Evolutionary conservation across 2,113 vertebrate species (phyloP), one percentile per base, ranked within the genome.

Genomic region (Lynx canadensis): DNA sequence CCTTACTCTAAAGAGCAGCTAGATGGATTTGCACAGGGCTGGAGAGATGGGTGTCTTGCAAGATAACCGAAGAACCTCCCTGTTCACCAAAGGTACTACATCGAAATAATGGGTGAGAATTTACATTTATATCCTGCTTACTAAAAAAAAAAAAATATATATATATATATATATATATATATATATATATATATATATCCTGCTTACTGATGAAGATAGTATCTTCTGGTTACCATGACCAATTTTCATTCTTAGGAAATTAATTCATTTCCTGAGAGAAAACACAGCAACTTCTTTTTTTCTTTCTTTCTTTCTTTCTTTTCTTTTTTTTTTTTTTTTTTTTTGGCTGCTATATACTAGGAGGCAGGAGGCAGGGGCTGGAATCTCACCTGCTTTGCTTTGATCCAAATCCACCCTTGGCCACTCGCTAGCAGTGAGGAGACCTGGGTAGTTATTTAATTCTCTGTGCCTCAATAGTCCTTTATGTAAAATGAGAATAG

Each of bases 231-330:
- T 65, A 65, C 9, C 57, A 48, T 38, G 89, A 76, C 36, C 55
- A 65, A 33, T 38, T 69, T 74, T 55, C 29, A 60, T 45, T 71
- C 68, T 90, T 96, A 57, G 81, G 41, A 95, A 93, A 65, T 50
- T 33, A 38, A 74, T 81, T 93, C 15, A 87, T 82, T 96, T 94
- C 31, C 50, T 71, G 33, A 91, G 81, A 60, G 71, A 89, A 82
- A 25, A 90, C 66, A 66, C 21, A 74, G 36, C 25, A 45, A 2
- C 27, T 79, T 65, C 3, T 6, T 15, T 63, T 63, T 71, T 15
- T 66, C 80, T 29, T 7, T 8, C 7, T 57, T 57, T 7, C 18
- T 21, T 57, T 57, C 1, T 55, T 55, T 55, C 0, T 18, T 55
- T 21, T 66, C 1, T 9, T 14, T 60, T 63, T 55, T 21, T 84